These are phyloP conservation scores for Phyllostomus discolor DNA, from an alignment of 2,113 vertebrate species.

Conservation along the genomic window DNA sequence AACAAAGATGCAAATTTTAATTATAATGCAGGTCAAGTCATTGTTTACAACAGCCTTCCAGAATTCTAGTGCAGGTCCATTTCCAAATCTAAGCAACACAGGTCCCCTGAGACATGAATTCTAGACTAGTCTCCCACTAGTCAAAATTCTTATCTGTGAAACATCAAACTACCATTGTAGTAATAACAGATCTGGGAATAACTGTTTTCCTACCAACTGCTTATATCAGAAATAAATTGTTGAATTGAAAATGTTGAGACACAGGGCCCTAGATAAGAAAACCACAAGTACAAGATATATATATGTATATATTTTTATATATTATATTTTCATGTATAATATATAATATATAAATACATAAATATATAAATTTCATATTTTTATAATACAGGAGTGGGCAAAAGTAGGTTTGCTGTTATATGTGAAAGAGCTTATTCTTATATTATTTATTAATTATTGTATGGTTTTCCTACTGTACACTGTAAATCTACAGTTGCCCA, in stretches of 20 bases:
- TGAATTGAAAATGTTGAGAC: background rate
- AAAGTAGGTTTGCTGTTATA: no score
- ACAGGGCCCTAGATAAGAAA: background rate
- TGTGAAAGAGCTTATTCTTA: no score
- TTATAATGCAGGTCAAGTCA: background rate
- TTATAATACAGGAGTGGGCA: no score
- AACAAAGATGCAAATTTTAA: constrained; percentile 33
- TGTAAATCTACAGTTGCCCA: no score
- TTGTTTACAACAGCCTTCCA: constrained; percentile 28
- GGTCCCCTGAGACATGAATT: background rate
- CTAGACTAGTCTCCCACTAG: background rate
- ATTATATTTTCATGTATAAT: no score
- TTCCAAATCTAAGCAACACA: constrained; percentile 20
- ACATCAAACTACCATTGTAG: constrained; percentile 33
- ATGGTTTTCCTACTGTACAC: no score
- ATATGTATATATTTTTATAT: background rate
- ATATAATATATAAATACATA: background rate
- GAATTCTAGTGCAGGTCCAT: background rate
- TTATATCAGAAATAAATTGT: constrained; percentile 41
- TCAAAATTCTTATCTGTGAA: constrained; percentile 41
- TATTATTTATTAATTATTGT: no score
- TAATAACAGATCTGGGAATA: background rate
- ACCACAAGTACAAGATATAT: background rate
- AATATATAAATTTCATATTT: background rate
- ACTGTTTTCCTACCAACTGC: constrained; percentile 31